Conservation (phyloP, 1,140 invertebrate genomes). For the Portunus trituberculatus region DNA sequence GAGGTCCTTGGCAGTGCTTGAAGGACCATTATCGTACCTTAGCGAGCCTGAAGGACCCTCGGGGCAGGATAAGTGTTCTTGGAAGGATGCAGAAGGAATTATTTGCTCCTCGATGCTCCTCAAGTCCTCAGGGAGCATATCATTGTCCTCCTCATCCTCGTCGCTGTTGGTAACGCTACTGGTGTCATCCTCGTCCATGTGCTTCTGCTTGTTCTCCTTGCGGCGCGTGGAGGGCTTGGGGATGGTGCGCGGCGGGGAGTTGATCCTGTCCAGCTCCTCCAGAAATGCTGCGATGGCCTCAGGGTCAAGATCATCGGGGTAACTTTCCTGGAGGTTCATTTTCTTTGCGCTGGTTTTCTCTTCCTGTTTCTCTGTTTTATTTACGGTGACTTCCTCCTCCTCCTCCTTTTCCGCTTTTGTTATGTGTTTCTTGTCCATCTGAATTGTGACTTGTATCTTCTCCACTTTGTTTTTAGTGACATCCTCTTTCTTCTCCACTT, state of each 20-base stretch:
- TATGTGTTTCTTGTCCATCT: background rate
- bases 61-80: too few species aligned
- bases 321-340: too few species aligned
- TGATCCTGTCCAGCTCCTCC: background rate
- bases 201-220: background rate
- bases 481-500: background rate
- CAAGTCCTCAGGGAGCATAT: too few species aligned
- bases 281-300: background rate
- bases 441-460: background rate
- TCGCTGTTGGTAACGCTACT: background rate
- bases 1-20: too few species aligned
- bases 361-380: background rate
- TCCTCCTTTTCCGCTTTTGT: background rate
- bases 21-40: too few species aligned
- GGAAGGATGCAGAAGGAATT: too few species aligned
- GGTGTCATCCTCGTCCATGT: background rate
- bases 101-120: too few species aligned
- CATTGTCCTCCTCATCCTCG: background rate
- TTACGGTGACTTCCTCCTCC: background rate
- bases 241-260: background rate
- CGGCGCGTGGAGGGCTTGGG: background rate
- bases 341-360: background rate
- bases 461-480: background rate
- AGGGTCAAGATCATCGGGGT: background rate
- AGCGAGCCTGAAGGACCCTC: too few species aligned